Evolutionary conservation across 2,888 invertebrate species (phyloP), one percentile per base, ranked within the genome.

Genomic region (Xanthorhoe spadicearia): DNA sequence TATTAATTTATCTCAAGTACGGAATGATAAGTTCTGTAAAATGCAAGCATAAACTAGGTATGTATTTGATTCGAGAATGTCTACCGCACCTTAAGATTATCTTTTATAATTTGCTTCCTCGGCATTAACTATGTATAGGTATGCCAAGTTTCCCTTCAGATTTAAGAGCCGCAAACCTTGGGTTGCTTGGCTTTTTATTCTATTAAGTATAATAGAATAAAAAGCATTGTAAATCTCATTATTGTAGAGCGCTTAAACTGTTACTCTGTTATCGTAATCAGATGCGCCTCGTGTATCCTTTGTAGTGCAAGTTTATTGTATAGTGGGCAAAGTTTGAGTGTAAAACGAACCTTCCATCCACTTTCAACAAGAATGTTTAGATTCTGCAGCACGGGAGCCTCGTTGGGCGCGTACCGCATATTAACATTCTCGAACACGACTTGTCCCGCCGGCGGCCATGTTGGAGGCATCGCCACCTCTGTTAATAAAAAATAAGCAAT

Each of bases 381-480:
- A 69, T 92, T 86, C 69, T 86, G 89, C 17, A 97, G 88, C 0
- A 97, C 96, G 0, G 95, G 94, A 0, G 94, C 88, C 66, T 95
- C 95, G 0, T 91, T 83, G 0, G 93, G 88, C 5, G 94, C 91
- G 77, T 97, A 97, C 60, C 94, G 92, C 77, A 97, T 80, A 56
- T 80, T 91, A 1, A 96, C 92, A 56, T 94, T 88, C 66, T 94
- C 86, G 76, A 96, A 96, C 59, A 92, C 88, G 15, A 96, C 87
- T 74, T 85, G 88, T 7, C 96, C 96, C 48, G 93, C 80, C 5
- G 87, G 79, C 0, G 96, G 96, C 96, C 96, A 96, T 0, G 86
- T 85, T 0, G 88, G 79, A 0, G 94, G 93, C 35, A 95, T 94
- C 43, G 93, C 85, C 48, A 94, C 90, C 74, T 88, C 93, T 93